Base-by-base conservation (phyloP, 2,113 vertebrate species). In the Brachypteracias leptosomus region DNA sequence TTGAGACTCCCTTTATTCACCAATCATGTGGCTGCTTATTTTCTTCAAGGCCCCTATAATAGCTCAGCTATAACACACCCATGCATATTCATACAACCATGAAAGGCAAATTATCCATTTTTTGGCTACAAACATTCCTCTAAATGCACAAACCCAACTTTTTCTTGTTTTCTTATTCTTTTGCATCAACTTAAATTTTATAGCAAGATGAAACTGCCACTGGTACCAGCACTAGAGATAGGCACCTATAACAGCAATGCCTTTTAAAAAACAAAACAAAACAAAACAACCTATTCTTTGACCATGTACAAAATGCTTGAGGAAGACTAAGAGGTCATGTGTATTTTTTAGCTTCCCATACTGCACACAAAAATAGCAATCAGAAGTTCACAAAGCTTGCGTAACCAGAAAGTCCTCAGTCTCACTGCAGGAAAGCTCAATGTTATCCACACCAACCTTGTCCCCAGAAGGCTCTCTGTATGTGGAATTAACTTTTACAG, bases 221-320 rank as follows among this genome's bases (percentile, higher is more conserved):
- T 40, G 44, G 20, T 31, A 71, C 4, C 24, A 61, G 31, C 3
- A 22, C 22, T 59, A n/a, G 10, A 58, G 87, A 24, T 0, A 52
- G 11, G 8, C 10, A 38, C 8, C 38, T 59, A 61, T 74, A 93
- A 89, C 11, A 81, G 19, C 49, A 52, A 28, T 20, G 22, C 33
- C 17, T 42, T 83, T 68, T n/a, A 28, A 49, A 35, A 52, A 55
- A 25, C 29, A 51, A 16, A 15, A 15, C 8, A 18, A 22, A 6
- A 20, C 51, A 52, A 52, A 52, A 26, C 51, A 35, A 20, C 26
- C 13, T 73, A 35, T 42, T 19, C 11, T 88, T 26, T 86, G 47
- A 38, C 65, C 14, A 51, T 0, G 0, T 22, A 15, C 52, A 11
- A 6, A 24, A 46, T 2, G 11, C 46, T 26, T 73, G 36, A 46